A percentile compares a stretch with the other conserved stretches of the same genome.
phyloP scores from a whole-genome alignment of 2,113 vertebrate genomes.

The Stegostoma tigrinum region DNA sequence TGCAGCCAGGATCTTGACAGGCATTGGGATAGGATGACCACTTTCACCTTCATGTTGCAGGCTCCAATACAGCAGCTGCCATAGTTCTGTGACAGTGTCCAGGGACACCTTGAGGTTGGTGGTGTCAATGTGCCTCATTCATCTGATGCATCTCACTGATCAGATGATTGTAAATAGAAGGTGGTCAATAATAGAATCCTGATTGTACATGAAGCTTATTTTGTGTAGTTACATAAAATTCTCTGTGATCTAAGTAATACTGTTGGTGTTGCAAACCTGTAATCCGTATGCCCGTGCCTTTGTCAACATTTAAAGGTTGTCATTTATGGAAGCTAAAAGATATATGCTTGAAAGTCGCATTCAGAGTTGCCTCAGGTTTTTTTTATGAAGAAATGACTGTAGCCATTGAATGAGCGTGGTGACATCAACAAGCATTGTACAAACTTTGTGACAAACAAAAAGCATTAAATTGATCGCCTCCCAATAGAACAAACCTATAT shows the following conservation, averaged over 20 bases:
- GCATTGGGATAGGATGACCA: too few species aligned
- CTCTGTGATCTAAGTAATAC: neutral
- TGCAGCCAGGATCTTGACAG: too few species aligned
- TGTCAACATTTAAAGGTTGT: neutral
- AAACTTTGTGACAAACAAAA: too few species aligned
- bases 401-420: neutral
- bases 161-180: neutral
- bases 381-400: neutral
- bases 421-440: neutral
- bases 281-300: neutral
- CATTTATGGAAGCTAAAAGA: neutral
- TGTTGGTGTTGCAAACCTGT: neutral
- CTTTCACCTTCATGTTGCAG: too few species aligned
- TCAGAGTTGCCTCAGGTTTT: neutral
- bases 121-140: too few species aligned
- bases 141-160: too few species aligned
- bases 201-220: neutral
- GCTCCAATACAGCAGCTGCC: too few species aligned
- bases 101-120: too few species aligned
- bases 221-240: neutral
- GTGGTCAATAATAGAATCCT: neutral
- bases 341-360: neutral
- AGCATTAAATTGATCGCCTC: neutral
- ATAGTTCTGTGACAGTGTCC: too few species aligned
- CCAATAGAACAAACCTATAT: neutral